These are phyloP conservation scores for Vultur gryphus DNA, from an alignment of 2,797 vertebrate genomes.

Conservation along the genomic window DNA sequence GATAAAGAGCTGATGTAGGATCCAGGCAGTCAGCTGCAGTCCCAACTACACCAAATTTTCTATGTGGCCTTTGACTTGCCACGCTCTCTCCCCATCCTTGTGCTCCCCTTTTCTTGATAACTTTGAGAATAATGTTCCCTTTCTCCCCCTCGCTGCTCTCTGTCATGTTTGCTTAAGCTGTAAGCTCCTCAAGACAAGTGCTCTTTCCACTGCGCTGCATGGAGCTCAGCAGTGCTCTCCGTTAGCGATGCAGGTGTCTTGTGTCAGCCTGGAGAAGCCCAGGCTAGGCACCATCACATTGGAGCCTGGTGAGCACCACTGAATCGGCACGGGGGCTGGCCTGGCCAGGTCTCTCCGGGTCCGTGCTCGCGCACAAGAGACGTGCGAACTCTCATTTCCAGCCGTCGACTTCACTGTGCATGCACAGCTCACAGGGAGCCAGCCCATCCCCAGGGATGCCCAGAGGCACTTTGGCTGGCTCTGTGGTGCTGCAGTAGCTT, in stretches of 20 bases:
- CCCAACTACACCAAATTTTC: not conserved
- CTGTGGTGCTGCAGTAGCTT: not conserved
- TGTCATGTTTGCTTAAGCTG: not conserved
- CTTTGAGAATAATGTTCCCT: not conserved
- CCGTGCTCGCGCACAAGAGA: accelerated
- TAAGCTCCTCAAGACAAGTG: not conserved
- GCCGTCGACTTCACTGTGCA: not conserved
- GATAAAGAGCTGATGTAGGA: not conserved
- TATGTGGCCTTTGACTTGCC: not conserved
- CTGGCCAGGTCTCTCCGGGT: not conserved
- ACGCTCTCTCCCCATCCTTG: not conserved
- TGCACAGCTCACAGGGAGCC: not conserved
- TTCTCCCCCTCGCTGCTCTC: not conserved
- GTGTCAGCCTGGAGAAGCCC: not conserved
- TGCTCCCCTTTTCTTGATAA: not conserved
- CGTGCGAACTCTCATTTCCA: not conserved
- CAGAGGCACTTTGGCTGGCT: not conserved
- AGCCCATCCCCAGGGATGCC: not conserved
- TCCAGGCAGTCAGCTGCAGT: not conserved
- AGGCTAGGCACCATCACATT: accelerated
- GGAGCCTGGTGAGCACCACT: not conserved
- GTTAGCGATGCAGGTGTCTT: not conserved
- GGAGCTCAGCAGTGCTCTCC: not conserved
- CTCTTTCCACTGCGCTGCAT: not conserved
- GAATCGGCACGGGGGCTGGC: accelerated